Conservation (phyloP, 2,888 invertebrate genomes). For the Eupithecia insigniata region DNA sequence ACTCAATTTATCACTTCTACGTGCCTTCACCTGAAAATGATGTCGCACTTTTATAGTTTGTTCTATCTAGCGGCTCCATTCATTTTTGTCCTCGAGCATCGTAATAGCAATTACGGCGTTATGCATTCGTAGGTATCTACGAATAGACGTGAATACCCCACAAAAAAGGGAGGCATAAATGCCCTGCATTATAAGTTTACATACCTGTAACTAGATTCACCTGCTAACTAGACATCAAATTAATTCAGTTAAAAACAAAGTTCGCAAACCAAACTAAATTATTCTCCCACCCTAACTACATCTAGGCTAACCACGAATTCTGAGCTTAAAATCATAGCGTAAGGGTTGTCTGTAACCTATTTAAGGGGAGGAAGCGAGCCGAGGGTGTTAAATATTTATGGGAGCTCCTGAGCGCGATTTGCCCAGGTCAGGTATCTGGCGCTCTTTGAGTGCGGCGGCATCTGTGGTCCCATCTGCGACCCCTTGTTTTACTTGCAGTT, state of each 20-base stretch:
- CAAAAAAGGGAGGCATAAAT: background rate
- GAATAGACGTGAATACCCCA: background rate
- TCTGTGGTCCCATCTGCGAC: background rate
- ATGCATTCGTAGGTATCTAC: too few species aligned
- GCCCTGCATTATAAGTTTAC: background rate
- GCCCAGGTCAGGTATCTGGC: conserved; percentile 14
- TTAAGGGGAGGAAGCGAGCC: conserved; percentile 53
- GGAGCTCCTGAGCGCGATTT: conserved; percentile 44
- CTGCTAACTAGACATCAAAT: conserved; percentile 1
- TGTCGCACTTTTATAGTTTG: conserved; percentile 7
- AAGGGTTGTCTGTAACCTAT: conserved; percentile 53
- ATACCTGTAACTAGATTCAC: background rate
- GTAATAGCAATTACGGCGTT: background rate
- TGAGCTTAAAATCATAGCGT: conserved; percentile 28
- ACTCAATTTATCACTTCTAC: conserved; percentile 48
- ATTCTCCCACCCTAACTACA: conserved; percentile 9
- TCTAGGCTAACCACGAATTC: conserved; percentile 22
- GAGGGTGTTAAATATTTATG: conserved; percentile 56
- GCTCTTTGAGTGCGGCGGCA: background rate
- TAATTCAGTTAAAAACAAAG: background rate
- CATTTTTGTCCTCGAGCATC: background rate
- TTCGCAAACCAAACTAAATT: conserved; percentile 7
- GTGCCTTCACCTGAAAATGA: conserved; percentile 10
- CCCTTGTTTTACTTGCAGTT: background rate
- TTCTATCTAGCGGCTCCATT: background rate